Evolutionary conservation across 53 echinoderm and acorn worm genomes (phyloP).

Genomic region (Antedon mediterranea): DNA sequence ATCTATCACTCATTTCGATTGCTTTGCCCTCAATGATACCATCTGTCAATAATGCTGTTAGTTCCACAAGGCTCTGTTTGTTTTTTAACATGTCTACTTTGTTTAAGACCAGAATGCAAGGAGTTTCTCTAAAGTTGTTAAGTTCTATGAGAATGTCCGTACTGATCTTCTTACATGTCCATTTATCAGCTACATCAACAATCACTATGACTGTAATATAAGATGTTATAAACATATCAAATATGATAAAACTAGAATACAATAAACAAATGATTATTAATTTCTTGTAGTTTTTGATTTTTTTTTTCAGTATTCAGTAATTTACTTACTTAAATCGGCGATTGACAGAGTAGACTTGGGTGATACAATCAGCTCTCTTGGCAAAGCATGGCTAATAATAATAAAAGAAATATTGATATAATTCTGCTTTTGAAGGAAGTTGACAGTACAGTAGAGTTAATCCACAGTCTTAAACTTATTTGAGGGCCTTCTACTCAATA

Average conservation of each 20-base stretch:
- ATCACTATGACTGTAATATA: conserved; percentile 47
- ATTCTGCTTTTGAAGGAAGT: no score
- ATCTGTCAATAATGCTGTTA: conserved; percentile 62
- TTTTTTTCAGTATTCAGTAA: no score
- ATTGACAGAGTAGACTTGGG: conserved; percentile 55
- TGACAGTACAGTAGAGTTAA: no score
- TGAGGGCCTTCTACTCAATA: no score
- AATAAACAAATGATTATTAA: no score
- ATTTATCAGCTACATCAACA: conserved; percentile 71
- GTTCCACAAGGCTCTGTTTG: conserved; percentile 44
- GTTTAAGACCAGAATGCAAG: conserved; percentile 61
- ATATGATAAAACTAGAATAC: no score
- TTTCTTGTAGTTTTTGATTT: no score
- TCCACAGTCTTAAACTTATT: no score
- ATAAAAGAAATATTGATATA: not conserved
- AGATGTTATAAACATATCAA: not conserved
- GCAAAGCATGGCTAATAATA: conserved; percentile 48
- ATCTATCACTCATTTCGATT: conserved; percentile 5
- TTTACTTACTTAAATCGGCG: conserved; percentile 50
- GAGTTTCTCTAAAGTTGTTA: conserved; percentile 28
- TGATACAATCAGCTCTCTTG: conserved; percentile 53
- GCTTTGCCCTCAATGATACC: conserved; percentile 39
- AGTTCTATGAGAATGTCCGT: conserved; percentile 49
- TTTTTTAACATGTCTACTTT: conserved; percentile 68
- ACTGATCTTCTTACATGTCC: conserved; percentile 46